Base-by-base conservation (phyloP, 2,797 vertebrate species). In the Perodicticus potto region DNA sequence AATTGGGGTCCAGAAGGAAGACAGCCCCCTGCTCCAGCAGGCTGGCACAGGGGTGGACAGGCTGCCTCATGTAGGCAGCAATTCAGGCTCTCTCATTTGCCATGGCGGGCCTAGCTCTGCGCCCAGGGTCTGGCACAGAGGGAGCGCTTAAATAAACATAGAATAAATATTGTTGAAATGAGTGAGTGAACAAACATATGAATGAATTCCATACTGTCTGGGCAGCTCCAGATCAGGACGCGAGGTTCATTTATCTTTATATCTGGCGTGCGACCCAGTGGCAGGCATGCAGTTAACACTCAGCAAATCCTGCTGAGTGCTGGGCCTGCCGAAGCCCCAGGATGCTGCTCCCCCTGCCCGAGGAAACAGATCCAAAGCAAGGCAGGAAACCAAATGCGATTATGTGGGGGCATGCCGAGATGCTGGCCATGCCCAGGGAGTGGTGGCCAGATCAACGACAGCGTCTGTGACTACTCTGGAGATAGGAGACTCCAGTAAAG, bases 301-400 rank as follows among this genome's bases (percentile, higher is more conserved):
- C 72, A 40, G 45, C 19, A 19, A 37, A 10, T 59, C 6, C 4
- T 7, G 55, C 69, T 2, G 13, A 43, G 5, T 1, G 29, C 32
- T 4, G 7, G 32, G n/a, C 65, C 55, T 22, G 22, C 34, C 29
- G 0, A 7, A 34, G 14, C 19, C 20, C 12, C 83, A 32, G 63
- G 22, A 37, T 0, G 25, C 69, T 0, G 0, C 69, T 0, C 0
- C 20, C 34, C 0, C 65, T 2, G 19, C 34, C 16, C 84, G 23
- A 57, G 57, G 45, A 81, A 67, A 82, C 32, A 19, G 57, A 57
- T 43, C 14, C 8, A 0, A 55, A 87, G 25, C 0, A 3, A 20
- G 27, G 57, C 40, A 7, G 53, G 53, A 70, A 70, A 78, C 17
- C 16, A 7, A 22, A 59, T 9, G 67, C 5, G 67, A 10, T 37